Conservation (phyloP, 1,140 invertebrate species). For the Papilio glaucus region DNA sequence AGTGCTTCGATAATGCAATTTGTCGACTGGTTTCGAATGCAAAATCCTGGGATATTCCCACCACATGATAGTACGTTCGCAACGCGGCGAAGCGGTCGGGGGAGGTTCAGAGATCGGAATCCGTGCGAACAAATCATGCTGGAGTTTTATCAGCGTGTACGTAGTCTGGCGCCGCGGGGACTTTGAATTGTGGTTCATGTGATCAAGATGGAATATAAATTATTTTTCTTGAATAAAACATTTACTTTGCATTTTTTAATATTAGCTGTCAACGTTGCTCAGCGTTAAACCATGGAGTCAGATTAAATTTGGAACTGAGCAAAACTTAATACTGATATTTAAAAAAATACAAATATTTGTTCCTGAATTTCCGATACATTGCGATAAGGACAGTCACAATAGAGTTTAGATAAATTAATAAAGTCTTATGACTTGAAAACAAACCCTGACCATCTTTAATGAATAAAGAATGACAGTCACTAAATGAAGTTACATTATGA, state of each 20-base stretch:
- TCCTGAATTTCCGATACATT: no score
- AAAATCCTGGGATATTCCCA: slow-evolving; percentile 64
- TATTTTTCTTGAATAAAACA: slow-evolving; percentile 22
- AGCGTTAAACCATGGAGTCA: slow-evolving; percentile 1
- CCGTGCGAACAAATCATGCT: no score
- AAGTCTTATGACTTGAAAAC: no score
- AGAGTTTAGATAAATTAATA: no score
- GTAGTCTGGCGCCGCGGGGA: slow-evolving; percentile 2
- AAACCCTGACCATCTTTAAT: not conserved
- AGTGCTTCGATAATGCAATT: slow-evolving; percentile 68
- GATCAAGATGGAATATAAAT: slow-evolving; percentile 16
- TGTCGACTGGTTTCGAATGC: slow-evolving; percentile 64
- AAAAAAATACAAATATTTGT: not conserved
- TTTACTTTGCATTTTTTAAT: not conserved
- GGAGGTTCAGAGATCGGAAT: not conserved
- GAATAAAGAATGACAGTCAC: not conserved
- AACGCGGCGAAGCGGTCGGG: slow-evolving; percentile 53
- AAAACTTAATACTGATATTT: not conserved
- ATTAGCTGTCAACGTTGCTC: not conserved
- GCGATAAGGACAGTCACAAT: no score
- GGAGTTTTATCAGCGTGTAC: no score
- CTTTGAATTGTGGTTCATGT: not conserved
- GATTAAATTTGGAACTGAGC: not conserved
- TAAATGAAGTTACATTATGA: slow-evolving; percentile 17
- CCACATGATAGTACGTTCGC: slow-evolving; percentile 71